Evolutionary conservation across 1,140 invertebrate species (phyloP), one percentile per base, ranked within the genome.

Genomic region (Hylyphantes graminicola): DNA sequence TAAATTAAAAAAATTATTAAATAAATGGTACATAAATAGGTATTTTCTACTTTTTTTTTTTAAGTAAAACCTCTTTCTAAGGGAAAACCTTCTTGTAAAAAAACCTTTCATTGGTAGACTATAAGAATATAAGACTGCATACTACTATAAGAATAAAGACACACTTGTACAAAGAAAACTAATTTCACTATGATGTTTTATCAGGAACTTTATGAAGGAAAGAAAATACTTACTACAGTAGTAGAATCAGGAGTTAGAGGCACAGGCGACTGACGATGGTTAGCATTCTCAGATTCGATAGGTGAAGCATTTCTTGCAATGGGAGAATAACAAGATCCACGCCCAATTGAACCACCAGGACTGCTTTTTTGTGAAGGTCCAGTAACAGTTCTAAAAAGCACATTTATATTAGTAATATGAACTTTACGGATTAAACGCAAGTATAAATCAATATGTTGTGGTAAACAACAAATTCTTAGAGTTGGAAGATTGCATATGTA

Each of bases 301-400:
- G 80, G 80, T 13, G 80, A 83, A 59, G 55, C 15, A 51, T 19
- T 70, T 57, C 80, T 74, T 57, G 74, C 70, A 65, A 63, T 55
- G 0, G 80, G 80, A 19, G 80, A 83, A 67, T 83, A 83, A 50
- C 72, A 59, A 17, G 80, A 83, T 50, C 80, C 80, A 19, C 72
- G 74, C 9, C 80, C 80, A 57, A 83, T 83, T 8, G 80, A 83
- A 21, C 80, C 68, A 21, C 61, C 80, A 65, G 80, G 72, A 65
- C 80, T 83, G 51, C 80, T 74, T 63, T 83, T 83, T 57, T 83
- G 80, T 19, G 80, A 83, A 64, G 51, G 55, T 13, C 35, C 55
- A 63, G 61, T 63, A 19, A 78, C 15, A 61, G 57, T 63, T 48
- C 74, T 76, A 64, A 35, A 76, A 64, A 76, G 35, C 17, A 74